phyloP scores from a whole-genome alignment of 2,797 vertebrate species.

The Petrocephalus schoutedeni region DNA sequence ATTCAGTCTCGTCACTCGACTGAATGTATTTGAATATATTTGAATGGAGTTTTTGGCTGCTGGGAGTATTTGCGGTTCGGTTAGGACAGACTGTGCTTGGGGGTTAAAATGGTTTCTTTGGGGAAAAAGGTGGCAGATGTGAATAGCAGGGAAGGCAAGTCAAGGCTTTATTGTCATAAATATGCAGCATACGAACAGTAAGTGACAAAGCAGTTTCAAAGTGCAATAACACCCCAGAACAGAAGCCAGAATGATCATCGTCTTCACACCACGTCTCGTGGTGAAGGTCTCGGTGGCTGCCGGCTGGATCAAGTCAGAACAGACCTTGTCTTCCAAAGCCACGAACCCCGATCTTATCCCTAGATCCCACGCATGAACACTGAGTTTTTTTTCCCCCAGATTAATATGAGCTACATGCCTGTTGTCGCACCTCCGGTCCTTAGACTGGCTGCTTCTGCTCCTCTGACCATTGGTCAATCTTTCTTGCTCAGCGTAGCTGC shows the following conservation, averaged over 20 bases:
- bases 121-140: neutral
- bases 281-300: neutral
- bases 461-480: neutral
- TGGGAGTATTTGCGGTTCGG: neutral
- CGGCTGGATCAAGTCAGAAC: neutral
- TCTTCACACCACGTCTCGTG: neutral
- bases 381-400: neutral
- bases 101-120: neutral
- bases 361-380: neutral
- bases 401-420: neutral
- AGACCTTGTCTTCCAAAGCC: neutral
- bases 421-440: neutral
- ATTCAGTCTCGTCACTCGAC: neutral
- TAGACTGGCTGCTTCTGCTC: neutral
- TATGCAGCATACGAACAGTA: neutral
- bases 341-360: neutral
- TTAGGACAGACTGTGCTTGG: neutral
- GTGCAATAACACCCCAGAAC: no score
- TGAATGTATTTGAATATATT: constrained; percentile 11
- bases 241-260: neutral
- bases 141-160: neutral
- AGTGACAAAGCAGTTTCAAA: neutral
- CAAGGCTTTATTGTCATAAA: neutral
- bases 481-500: neutral
- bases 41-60: neutral